A percentile compares a stretch with the other conserved stretches of the same genome.
phyloP scores from a whole-genome alignment of 1,140 invertebrate species.

The Drosophila punjabiensis region DNA sequence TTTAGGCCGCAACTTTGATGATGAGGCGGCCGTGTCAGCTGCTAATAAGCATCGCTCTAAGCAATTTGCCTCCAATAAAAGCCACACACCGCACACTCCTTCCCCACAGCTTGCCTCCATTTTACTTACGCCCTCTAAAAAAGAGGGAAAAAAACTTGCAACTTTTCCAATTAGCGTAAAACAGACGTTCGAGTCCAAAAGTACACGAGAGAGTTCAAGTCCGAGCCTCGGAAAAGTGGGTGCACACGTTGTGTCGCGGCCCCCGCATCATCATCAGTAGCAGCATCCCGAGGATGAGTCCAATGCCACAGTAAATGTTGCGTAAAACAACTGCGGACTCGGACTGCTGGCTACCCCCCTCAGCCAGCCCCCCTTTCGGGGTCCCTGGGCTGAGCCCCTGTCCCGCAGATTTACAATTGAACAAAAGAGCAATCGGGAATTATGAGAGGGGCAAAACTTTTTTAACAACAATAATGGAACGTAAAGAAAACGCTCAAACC shows the following conservation, averaged over 20 bases:
- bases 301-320: slow-evolving; percentile 74
- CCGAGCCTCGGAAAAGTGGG: slow-evolving; percentile 34
- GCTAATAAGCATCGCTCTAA: slow-evolving; percentile 78
- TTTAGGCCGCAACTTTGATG: slow-evolving; percentile 59
- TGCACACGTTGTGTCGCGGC: slow-evolving; percentile 17
- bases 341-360: slow-evolving; percentile 36
- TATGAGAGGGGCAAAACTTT: slow-evolving; percentile 76
- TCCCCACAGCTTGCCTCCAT: background rate
- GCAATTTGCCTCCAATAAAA: slow-evolving; percentile 76
- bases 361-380: slow-evolving; percentile 4
- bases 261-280: background rate
- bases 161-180: slow-evolving; percentile 83
- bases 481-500: slow-evolving; percentile 50
- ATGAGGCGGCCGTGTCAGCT: slow-evolving; percentile 74
- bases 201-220: slow-evolving; percentile 54
- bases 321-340: slow-evolving; percentile 75
- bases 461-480: slow-evolving; percentile 61
- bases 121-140: slow-evolving; percentile 17
- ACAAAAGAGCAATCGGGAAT: slow-evolving; percentile 82
- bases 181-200: slow-evolving; percentile 65
- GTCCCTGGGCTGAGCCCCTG: background rate
- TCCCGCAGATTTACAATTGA: slow-evolving; percentile 64
- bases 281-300: slow-evolving; percentile 16
- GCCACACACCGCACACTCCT: slow-evolving; percentile 61
- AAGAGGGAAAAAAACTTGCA: slow-evolving; percentile 69